Evolutionary conservation across 2,797 vertebrate species (phyloP).

Genomic region (Sebastes vulpes): DNA sequence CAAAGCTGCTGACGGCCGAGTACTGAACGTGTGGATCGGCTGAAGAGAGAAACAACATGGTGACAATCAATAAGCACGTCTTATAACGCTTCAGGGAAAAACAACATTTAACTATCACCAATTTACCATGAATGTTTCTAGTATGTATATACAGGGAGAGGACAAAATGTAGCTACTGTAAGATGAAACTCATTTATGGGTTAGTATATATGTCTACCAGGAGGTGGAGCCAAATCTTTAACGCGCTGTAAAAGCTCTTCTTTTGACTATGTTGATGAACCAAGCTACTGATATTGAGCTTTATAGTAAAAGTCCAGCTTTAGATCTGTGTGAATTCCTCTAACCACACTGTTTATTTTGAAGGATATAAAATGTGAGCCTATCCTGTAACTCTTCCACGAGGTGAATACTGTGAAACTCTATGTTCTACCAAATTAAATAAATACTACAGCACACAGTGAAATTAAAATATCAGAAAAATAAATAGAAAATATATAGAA

Average conservation of each 20-base stretch:
- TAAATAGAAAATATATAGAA: background rate
- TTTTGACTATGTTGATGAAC: background rate
- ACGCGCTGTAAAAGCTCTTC: background rate
- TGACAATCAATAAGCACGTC: background rate
- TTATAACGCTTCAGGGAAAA: background rate
- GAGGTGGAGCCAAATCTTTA: background rate
- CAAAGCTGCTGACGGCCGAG: conserved; percentile 99
- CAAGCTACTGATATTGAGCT: background rate
- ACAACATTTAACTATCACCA: background rate
- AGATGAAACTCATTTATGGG: background rate
- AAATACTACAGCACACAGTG: background rate
- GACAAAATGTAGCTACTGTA: background rate
- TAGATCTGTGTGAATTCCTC: background rate
- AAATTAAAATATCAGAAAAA: background rate
- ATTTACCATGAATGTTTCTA: background rate
- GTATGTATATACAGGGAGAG: background rate
- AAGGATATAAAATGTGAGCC: background rate
- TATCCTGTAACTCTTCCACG: background rate
- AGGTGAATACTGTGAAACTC: background rate
- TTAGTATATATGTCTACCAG: background rate
- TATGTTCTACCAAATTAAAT: background rate
- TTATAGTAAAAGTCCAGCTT: background rate
- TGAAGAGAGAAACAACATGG: conserved; percentile 58
- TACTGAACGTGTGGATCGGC: conserved; percentile 98
- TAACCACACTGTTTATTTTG: background rate